phyloP scores from a whole-genome alignment of 2,888 invertebrate genomes.

The Cinara cedri region DNA sequence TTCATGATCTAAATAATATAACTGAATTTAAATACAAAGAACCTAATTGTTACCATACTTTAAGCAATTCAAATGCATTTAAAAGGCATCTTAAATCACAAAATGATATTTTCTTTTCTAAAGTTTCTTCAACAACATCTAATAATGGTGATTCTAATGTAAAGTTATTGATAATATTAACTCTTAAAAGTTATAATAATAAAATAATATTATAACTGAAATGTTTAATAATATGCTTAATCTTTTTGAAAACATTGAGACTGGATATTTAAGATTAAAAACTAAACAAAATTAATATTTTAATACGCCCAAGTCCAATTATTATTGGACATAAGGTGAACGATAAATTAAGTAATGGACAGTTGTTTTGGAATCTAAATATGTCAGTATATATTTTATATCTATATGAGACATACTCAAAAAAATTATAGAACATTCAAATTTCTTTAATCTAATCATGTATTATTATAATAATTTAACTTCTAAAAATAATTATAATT shows the following conservation, averaged over 20 bases:
- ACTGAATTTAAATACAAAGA: too few relatives aligned
- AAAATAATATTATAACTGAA: not conserved
- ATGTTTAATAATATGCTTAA: not conserved
- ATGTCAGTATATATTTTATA: not conserved
- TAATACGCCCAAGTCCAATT: not conserved
- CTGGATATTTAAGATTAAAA: not conserved
- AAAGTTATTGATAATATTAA: too few relatives aligned
- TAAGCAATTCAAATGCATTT: too few relatives aligned
- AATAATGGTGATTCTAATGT: too few relatives aligned
- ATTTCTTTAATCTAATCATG: slow-evolving; percentile 6
- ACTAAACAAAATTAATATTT: too few relatives aligned
- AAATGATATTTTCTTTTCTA: too few relatives aligned
- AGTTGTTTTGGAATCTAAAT: not conserved
- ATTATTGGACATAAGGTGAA: not conserved
- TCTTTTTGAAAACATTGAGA: not conserved
- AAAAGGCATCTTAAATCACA: too few relatives aligned
- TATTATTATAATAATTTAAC: not conserved
- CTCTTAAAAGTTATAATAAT: too few relatives aligned
- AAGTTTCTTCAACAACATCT: too few relatives aligned
- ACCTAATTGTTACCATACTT: too few relatives aligned
- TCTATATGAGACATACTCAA: not conserved
- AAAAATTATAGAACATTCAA: slow-evolving; percentile 2
- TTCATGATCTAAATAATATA: too few relatives aligned
- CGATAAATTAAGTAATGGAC: not conserved
- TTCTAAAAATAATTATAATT: not conserved